A percentile compares a stretch with the other conserved stretches of the same genome.
Conservation (phyloP, 1,140 invertebrate genomes). For the Rhyzopertha dominica region DNA sequence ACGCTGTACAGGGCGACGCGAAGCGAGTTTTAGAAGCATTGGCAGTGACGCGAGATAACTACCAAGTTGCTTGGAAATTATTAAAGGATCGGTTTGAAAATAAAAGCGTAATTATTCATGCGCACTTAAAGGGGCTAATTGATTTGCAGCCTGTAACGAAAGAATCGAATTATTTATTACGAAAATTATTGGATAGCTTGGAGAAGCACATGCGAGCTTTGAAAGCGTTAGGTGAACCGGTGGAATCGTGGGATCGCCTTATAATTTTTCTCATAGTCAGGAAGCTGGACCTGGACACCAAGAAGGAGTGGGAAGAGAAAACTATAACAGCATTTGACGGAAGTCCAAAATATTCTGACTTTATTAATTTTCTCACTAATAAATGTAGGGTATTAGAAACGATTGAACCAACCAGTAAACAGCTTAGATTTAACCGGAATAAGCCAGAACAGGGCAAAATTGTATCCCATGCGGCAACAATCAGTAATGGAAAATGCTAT, state of each 20-base stretch:
- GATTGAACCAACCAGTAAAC: not conserved
- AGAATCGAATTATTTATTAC: conserved; percentile 15
- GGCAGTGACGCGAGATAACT: conserved; percentile 6
- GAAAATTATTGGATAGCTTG: conserved; percentile 17
- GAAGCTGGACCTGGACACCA: conserved; percentile 19
- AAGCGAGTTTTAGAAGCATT: conserved; percentile 4
- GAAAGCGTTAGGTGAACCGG: conserved; percentile 21
- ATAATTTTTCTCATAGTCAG: conserved; percentile 17
- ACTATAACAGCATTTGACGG: too few species aligned
- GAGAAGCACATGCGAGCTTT: conserved; percentile 20
- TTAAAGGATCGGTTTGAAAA: conserved; percentile 9
- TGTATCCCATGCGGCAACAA: too few species aligned
- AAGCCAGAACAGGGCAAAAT: too few species aligned
- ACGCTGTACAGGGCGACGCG: conserved; percentile 4
- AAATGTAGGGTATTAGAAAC: too few species aligned
- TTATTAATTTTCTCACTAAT: too few species aligned
- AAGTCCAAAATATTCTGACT: too few species aligned
- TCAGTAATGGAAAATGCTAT: too few species aligned
- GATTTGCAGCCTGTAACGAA: conserved; percentile 15
- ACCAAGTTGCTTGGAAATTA: conserved; percentile 7
- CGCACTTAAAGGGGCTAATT: conserved; percentile 4
- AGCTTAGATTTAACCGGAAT: too few species aligned
- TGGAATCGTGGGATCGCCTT: conserved; percentile 21
- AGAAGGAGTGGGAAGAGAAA: conserved; percentile 28
- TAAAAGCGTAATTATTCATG: not conserved